These are phyloP conservation scores for Corticium candelabrum DNA, from an alignment of 37 sponge, comb jelly and placozoan genomes.

Conservation along the genomic window DNA sequence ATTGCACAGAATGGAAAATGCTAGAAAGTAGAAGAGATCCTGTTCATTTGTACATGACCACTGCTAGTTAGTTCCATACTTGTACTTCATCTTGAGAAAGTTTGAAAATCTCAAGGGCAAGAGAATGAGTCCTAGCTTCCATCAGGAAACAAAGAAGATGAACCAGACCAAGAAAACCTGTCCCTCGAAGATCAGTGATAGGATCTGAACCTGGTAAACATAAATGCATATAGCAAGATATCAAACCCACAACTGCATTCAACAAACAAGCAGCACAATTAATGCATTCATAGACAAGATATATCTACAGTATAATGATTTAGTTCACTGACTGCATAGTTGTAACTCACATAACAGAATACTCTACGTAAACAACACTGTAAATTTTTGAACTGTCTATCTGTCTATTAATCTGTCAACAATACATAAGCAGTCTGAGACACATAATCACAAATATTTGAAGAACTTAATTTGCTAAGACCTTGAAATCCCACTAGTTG, in stretches of 20 bases:
- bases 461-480: neutral
- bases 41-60: neutral
- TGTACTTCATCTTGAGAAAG: slow-evolving; percentile 21
- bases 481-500: slow-evolving; percentile 69
- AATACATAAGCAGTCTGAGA: no score
- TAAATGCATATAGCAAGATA: no score
- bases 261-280: no score
- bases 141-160: slow-evolving; percentile 63
- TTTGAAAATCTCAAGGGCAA: slow-evolving; percentile 47
- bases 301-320: no score
- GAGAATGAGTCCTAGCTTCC: neutral
- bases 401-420: no score
- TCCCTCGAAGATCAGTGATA: slow-evolving; percentile 65
- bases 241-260: no score
- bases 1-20: slow-evolving; percentile 70
- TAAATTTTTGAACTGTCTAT: no score
- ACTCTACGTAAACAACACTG: no score
- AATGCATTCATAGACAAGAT: no score
- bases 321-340: no score
- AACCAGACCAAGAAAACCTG: slow-evolving; percentile 66
- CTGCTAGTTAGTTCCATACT: neutral
- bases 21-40: neutral
- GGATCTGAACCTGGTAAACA: slow-evolving; percentile 59
- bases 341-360: no score
- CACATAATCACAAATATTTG: no score